Base-by-base conservation (phyloP, 2,888 invertebrate species). In the Phengaris arion region DNA sequence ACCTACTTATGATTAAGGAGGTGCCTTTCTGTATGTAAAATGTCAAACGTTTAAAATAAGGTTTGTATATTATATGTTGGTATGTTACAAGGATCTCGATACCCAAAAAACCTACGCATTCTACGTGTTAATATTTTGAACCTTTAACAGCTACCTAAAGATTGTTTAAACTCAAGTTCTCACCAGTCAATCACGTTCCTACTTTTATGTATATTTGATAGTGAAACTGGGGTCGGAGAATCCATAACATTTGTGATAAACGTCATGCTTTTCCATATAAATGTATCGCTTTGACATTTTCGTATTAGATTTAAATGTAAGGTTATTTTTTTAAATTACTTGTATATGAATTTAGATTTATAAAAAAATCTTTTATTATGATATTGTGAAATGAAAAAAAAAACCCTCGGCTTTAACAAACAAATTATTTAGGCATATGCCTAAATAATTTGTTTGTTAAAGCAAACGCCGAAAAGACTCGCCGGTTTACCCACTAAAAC, bases 211-310 rank as follows among this genome's bases (percentile, higher is more conserved):
- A 92, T 92, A 92, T 92, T 92, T 91, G 89, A 86, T 88, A 89
- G 89, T 86, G 86, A 90, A 88, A 87, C 88, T 88, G 85, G 88
- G 89, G 89, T 85, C 86, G 85, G 86, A 85, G 88, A 88, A 89
- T 91, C 92, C 90, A 88, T 92, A 92, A 91, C 89, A 89, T 92
- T n/a, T 93, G 93, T 93, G 93, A 93, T 93, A 93, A 75, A 90
- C 90, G 87, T 89, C 86, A 89, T 87, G 89, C 88, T 90, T 90
- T 90, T 93, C 90, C 93, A 91, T 90, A 89, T 87, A 90, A 87
- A 86, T 54, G 85, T 85, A 87, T 88, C 85, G 85, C 89, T 90
- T 89, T 84, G 87, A 84, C 85, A 88, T 84, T 86, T 88, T 89
- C 85, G 68, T 74, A 72, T 84, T 89, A 88, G 88, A 72, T 89